Base-by-base conservation (phyloP, 2,797 vertebrate genomes). In the Otolemur crassicaudatus region DNA sequence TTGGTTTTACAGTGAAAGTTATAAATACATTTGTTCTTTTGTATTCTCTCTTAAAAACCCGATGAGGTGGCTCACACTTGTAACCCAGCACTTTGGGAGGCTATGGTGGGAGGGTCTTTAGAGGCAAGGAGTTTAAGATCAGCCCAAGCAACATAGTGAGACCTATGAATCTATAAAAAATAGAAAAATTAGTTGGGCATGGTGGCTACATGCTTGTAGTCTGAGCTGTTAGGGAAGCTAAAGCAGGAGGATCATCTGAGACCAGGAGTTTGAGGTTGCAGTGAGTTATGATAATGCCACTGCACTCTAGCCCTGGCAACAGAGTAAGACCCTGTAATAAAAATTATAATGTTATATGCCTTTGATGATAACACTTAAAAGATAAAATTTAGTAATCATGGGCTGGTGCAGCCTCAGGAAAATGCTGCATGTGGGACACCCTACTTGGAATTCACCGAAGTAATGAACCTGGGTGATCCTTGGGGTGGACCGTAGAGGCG, bases 371-470 rank as follows among this genome's bases (percentile, higher is more conserved):
- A 31, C 29, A 76, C n/a, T 77, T 72, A 29, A 69, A 31, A 69
- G n/a, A 77, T 88, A 69, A 87, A 94, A 60, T 95, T 91, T 65
- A 20, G 20, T 53, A 53, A 53, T 53, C 49, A 53, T 16, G 14
- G 49, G 49, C 20, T 25, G 0, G 19, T 3, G 0, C 0, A 25
- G 22, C 1, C 0, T 7, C 1, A 0, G 0, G 23, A 14, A 2
- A 8, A 0, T 2, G n/a, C 3, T 5, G 40, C 94, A 93, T 89
- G 81, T 96, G 94, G 58, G 25, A 3, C n/a, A 0, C 2, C 0
- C 0, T 20, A 7, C 43, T 0, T 12, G 6, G 76, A 14, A 19
- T 29, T 79, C 5, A 6, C 37, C 1, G 3, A 3, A 69, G 85
- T 11, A 11, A 85, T 12, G 3, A 7, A 7, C 9, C 29, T 23